phyloP scores from a whole-genome alignment of 2,888 invertebrate species.

The Ischnura elegans region DNA sequence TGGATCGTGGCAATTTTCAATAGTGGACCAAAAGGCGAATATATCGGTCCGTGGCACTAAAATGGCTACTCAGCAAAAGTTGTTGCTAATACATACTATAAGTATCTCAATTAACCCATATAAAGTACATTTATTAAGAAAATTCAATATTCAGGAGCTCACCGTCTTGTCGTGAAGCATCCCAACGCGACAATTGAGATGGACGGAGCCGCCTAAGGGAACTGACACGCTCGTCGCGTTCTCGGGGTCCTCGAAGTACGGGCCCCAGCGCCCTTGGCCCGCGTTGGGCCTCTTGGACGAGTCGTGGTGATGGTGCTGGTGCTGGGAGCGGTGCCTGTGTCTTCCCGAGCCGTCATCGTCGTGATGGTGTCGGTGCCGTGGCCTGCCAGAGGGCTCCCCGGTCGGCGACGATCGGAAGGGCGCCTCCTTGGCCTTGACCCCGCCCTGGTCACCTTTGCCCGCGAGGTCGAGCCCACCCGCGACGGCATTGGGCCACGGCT shows the following conservation, averaged over 20 bases:
- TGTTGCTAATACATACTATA: too few species aligned
- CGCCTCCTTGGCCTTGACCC: constrained; percentile 5
- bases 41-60: too few species aligned
- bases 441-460: not conserved
- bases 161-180: constrained; percentile 87
- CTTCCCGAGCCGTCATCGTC: not conserved
- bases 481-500: constrained; percentile 40
- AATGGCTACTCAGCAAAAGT: too few species aligned
- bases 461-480: not conserved
- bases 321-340: not conserved
- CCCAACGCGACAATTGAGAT: constrained; percentile 84
- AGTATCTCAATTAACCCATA: too few species aligned
- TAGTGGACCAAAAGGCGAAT: too few species aligned
- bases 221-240: constrained; percentile 81
- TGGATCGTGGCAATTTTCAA: too few species aligned
- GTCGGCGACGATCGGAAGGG: not conserved
- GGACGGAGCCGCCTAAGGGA: constrained; percentile 83
- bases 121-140: too few species aligned
- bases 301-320: constrained; percentile 29
- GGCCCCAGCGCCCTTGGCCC: constrained; percentile 82
- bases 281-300: not conserved
- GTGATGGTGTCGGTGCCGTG: not conserved
- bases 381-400: not conserved
- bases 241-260: constrained; percentile 83
- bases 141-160: too few species aligned